A percentile compares a stretch with the other conserved stretches of the same genome.
Conservation (phyloP, 23 tunicate species). For the Styela plicata region DNA sequence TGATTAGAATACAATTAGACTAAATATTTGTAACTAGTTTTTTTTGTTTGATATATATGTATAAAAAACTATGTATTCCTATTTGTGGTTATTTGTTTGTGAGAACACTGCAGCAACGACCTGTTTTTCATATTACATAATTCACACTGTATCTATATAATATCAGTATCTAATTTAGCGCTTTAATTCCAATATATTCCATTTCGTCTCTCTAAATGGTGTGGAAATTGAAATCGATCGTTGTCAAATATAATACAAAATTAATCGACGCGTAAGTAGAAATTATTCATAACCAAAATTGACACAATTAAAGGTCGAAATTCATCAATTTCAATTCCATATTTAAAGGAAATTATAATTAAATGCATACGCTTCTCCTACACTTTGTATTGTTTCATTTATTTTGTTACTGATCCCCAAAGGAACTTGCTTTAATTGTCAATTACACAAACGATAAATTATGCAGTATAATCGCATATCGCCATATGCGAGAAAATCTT, state of each 20-base stretch:
- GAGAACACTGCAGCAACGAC: too few species aligned
- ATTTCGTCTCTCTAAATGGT: background rate
- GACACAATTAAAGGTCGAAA: slow-evolving; percentile 14
- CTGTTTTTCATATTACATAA: too few species aligned
- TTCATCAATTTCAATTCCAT: slow-evolving; percentile 22
- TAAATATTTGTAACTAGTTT: too few species aligned
- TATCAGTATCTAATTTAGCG: too few species aligned
- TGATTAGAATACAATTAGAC: too few species aligned
- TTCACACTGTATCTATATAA: too few species aligned
- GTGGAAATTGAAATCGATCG: background rate
- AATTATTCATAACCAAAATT: background rate
- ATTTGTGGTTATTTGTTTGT: too few species aligned
- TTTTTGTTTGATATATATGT: too few species aligned
- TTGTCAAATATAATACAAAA: background rate
- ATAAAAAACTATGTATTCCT: too few species aligned
- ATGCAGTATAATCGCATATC: slow-evolving; percentile 16
- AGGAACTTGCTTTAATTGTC: slow-evolving; percentile 17
- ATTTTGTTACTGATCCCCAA: background rate
- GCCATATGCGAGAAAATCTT: slow-evolving; percentile 19
- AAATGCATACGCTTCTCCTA: slow-evolving; percentile 13
- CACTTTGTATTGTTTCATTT: background rate
- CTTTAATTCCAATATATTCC: too few species aligned
- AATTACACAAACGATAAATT: slow-evolving; percentile 28
- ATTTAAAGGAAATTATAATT: slow-evolving; percentile 20
- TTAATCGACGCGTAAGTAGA: background rate